Evolutionary conservation across 30 jellyfish, hydroid and myxozoan genomes (phyloP).

Genomic region (Rhopilema esculentum): DNA sequence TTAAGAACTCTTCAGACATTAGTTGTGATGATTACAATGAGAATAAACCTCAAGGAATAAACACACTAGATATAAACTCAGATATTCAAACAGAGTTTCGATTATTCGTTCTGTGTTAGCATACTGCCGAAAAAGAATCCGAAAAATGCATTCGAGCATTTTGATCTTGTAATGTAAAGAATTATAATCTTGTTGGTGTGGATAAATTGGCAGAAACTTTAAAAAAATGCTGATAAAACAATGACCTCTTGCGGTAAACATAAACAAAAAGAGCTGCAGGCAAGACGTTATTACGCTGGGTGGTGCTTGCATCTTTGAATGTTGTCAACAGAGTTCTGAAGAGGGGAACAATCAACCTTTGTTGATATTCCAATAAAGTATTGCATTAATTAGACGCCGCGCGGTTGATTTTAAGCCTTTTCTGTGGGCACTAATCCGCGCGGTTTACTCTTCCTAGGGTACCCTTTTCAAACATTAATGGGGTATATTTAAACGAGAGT

Average conservation of each 20-base stretch:
- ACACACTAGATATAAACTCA: not conserved
- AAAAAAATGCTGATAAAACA: not conserved
- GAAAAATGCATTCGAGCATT: conserved; percentile 3
- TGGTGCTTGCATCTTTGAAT: not conserved
- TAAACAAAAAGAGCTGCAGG: not conserved
- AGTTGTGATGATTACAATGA: not conserved
- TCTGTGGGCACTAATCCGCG: too few relatives aligned
- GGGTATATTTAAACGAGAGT: too few relatives aligned
- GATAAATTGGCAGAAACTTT: not conserved
- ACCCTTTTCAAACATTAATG: too few relatives aligned
- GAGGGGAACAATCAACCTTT: not conserved
- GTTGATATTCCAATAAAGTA: not conserved
- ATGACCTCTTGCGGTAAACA: not conserved
- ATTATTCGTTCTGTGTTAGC: not conserved
- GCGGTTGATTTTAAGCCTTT: too few relatives aligned
- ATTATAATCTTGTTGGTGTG: not conserved
- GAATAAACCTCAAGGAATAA: not conserved
- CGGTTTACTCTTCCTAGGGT: too few relatives aligned
- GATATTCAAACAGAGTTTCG: conserved; percentile 6
- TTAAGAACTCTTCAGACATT: not conserved
- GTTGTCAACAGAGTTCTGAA: not conserved
- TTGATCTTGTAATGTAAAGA: not conserved
- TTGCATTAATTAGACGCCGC: too few relatives aligned
- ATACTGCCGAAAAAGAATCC: conserved; percentile 12
- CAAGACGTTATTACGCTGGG: not conserved